Evolutionary conservation across 2,113 vertebrate species (phyloP).

Genomic region (Athene cunicularia): DNA sequence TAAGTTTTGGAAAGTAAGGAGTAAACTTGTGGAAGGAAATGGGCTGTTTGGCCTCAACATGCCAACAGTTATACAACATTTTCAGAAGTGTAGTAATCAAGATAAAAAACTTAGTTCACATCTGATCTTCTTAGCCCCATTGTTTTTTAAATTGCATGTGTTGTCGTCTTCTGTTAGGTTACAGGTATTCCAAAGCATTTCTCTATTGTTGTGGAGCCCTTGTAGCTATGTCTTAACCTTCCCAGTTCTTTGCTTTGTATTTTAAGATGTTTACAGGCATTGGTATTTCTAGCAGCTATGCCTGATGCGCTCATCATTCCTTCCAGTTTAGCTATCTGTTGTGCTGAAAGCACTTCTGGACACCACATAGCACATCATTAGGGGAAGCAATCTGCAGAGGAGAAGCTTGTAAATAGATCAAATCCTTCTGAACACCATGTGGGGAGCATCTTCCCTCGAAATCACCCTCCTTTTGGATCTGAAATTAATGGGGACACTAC

Average conservation of each 20-base stretch:
- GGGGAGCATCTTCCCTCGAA: background rate
- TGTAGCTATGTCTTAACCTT: background rate
- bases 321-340: background rate
- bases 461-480: background rate
- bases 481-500: background rate
- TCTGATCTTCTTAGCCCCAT: background rate
- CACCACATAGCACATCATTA: background rate
- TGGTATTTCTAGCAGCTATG: background rate
- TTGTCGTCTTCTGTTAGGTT: background rate
- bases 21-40: background rate
- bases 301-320: background rate
- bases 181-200: background rate
- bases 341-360: conserved; percentile 1
- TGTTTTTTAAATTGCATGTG: background rate
- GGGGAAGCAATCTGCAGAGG: background rate
- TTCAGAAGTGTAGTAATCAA: background rate
- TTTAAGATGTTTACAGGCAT: background rate
- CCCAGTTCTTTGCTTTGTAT: background rate
- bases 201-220: background rate
- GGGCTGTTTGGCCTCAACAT: background rate
- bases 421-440: background rate
- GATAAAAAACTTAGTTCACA: background rate
- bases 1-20: background rate
- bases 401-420: background rate
- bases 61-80: background rate